Evolutionary conservation across 2,797 vertebrate genomes (phyloP).

Genomic region (Sebastes matsubarae): DNA sequence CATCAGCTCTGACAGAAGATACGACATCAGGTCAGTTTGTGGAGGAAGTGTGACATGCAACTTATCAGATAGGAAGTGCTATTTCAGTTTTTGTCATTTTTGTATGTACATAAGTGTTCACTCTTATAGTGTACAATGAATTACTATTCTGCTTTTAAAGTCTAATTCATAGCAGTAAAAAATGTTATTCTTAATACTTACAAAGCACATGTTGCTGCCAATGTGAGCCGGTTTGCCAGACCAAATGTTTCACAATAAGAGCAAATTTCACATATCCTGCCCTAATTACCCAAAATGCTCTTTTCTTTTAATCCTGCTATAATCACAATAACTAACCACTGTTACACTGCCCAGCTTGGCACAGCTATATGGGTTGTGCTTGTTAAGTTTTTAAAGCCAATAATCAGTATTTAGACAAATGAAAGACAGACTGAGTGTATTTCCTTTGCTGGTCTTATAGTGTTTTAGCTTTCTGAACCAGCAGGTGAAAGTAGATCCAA

Average conservation of each 20-base stretch:
- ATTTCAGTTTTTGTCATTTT: conserved; percentile 3
- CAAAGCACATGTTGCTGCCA: conserved; percentile 5
- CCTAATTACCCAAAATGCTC: conserved; percentile 57
- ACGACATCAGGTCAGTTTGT: conserved; percentile 1
- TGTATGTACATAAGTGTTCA: not conserved
- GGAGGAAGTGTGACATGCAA: conserved; percentile 2
- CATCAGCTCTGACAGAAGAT: conserved; percentile 39
- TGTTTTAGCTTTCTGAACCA: not conserved
- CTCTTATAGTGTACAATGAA: not conserved
- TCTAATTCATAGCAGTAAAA: not conserved
- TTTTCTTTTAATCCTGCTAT: conserved; percentile 47
- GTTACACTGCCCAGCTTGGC: conserved; percentile 17
- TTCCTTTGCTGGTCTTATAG: not conserved
- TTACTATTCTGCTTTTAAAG: not conserved
- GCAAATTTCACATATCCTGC: conserved; percentile 31
- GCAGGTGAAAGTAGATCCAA: conserved; percentile 33
- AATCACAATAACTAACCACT: conserved; percentile 31
- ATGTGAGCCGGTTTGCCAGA: not conserved
- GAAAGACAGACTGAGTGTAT: not conserved
- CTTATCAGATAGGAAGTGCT: conserved; percentile 36
- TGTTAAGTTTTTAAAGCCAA: not conserved
- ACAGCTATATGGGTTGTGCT: conserved; percentile 1
- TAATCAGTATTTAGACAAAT: conserved; percentile 7
- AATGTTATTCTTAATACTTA: not conserved
- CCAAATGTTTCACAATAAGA: conserved; percentile 49